Percentiles rank a stretch among this genome's conserved stretches.
These are phyloP conservation scores for Coenonympha arcania DNA, from an alignment of 2,888 invertebrate species.

Conservation along the genomic window DNA sequence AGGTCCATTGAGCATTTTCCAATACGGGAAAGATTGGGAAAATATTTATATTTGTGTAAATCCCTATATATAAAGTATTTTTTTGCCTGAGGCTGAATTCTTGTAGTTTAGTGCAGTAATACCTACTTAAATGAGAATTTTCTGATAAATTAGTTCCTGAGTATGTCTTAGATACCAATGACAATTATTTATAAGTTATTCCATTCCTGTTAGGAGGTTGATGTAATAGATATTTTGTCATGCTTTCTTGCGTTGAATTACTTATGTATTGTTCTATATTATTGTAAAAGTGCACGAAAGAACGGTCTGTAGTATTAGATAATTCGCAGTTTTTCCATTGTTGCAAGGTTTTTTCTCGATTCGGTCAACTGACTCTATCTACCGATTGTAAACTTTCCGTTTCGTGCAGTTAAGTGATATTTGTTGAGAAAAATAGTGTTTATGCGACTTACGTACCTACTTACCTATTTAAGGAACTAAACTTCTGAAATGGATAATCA, in stretches of 20 bases:
- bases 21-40: too few relatives aligned
- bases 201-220: background rate
- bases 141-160: too few relatives aligned
- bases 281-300: slow-evolving; percentile 5
- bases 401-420: slow-evolving; percentile 19
- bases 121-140: too few relatives aligned
- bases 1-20: too few relatives aligned
- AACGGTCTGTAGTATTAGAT: slow-evolving; percentile 18
- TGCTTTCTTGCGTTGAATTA: slow-evolving; percentile 19
- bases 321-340: slow-evolving; percentile 15
- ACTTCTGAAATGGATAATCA: too few relatives aligned
- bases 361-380: slow-evolving; percentile 24
- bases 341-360: slow-evolving; percentile 22
- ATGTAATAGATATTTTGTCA: slow-evolving; percentile 14
- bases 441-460: background rate
- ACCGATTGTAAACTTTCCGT: slow-evolving; percentile 26
- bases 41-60: too few relatives aligned
- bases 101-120: too few relatives aligned
- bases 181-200: too few relatives aligned
- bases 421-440: slow-evolving; percentile 6
- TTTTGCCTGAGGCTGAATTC: too few relatives aligned
- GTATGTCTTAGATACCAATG: too few relatives aligned
- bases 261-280: background rate
- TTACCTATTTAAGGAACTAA: too few relatives aligned
- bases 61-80: too few relatives aligned